Evolutionary conservation across 2,797 vertebrate genomes (phyloP), one percentile per base, ranked within the genome.

Genomic region (Amazona ochrocephala): DNA sequence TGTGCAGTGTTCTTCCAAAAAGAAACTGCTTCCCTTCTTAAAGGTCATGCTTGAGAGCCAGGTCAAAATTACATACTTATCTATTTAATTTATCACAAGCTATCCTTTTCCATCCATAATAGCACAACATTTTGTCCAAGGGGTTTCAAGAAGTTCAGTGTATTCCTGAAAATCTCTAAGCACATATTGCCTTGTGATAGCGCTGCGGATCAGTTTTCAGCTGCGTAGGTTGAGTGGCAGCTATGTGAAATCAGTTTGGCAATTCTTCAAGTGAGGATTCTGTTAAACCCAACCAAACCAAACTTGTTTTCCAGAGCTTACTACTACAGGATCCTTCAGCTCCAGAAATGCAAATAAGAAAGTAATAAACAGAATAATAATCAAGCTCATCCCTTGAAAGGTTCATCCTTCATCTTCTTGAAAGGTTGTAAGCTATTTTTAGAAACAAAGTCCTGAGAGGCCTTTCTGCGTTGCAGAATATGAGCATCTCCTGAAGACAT

Each of bases 301-400:
- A 84, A 14, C n/a, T 91, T 1, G 0, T 91, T 91, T 88, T 58
- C 76, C 66, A 78, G n/a, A 39, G 34, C 66, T 81, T 75, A 66
- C 85, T 62, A 21, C 76, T 87, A 45, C 65, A 78, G 87, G 61
- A 68, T 92, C 78, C 50, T 87, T 41, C 70, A 41, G 71, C 76
- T 86, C 73, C 73, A 71, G 23, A 90, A 95, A 90, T 84, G 92
- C 82, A 89, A 75, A 84, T 93, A 74, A 82, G 48, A 53, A 73
- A 79, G 53, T 68, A 87, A 95, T 75, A 89, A 93, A 87, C 60
- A 73, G 64, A 91, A 86, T 84, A 79, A 88, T 84, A 79, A 88
- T 79, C 60, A 93, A 67, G 51, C 41, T 88, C 39, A 61, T 64
- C 83, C 48, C 51, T 82, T 95, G 90, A 34, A 93, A 94, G 77